These are phyloP conservation scores for Acrobasis suavella DNA, from an alignment of 2,888 invertebrate genomes.

Conservation along the genomic window DNA sequence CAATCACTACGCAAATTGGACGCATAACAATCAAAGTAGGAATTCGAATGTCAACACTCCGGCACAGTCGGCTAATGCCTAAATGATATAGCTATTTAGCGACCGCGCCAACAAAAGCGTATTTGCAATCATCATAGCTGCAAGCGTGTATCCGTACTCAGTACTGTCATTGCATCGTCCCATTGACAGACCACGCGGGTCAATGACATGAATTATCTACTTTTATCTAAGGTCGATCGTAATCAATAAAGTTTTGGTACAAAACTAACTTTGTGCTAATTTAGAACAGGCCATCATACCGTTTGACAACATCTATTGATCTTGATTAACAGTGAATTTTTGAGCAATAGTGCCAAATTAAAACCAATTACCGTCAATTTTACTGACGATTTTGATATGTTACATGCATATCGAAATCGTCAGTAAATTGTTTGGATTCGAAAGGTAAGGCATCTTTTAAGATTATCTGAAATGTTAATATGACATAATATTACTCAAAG, in stretches of 20 bases:
- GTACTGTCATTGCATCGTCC: conserved; percentile 38
- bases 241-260: neutral
- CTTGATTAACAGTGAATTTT: neutral
- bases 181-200: conserved; percentile 45
- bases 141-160: conserved; percentile 47
- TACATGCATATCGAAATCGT: neutral
- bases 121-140: conserved; percentile 47
- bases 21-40: conserved; percentile 1
- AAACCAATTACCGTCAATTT: neutral
- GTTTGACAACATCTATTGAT: neutral
- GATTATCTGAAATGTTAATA: neutral
- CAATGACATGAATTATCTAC: conserved; percentile 38
- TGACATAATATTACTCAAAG: neutral
- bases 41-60: conserved; percentile 4
- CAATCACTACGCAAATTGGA: neutral
- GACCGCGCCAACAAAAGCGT: conserved; percentile 38
- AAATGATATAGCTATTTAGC: conserved; percentile 43
- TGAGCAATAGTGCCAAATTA: too few species aligned
- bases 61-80: conserved; percentile 29
- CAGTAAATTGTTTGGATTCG: neutral
- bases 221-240: conserved; percentile 5
- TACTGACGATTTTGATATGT: neutral
- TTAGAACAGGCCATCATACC: too few species aligned
- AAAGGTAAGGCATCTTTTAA: neutral
- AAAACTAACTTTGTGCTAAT: neutral